phyloP scores from a whole-genome alignment of 2,113 vertebrate genomes.

The Aegithalos caudatus region DNA sequence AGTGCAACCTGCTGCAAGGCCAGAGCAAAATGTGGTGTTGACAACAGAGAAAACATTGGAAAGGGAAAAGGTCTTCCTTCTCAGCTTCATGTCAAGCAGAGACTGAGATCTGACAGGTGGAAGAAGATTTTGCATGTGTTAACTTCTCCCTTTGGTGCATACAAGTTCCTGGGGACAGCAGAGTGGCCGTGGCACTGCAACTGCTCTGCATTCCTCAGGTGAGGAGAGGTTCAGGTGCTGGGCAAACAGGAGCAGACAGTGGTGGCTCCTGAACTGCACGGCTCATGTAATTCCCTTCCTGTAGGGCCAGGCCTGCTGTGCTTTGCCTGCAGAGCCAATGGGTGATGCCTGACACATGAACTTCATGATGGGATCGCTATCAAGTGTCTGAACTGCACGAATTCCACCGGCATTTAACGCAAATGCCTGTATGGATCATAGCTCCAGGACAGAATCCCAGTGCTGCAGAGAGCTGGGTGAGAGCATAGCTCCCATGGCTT shows the following conservation, averaged over 20 bases:
- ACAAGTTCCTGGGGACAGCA: neutral
- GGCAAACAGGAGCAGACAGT: neutral
- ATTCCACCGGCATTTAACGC: neutral
- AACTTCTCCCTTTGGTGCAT: neutral
- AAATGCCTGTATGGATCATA: neutral
- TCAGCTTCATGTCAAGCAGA: neutral
- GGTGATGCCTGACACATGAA: neutral
- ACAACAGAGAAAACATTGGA: neutral
- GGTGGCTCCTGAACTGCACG: neutral
- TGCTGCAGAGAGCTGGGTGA: rapidly evolving
- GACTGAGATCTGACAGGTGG: neutral
- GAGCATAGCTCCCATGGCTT: neutral
- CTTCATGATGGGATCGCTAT: rapidly evolving
- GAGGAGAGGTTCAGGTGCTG: neutral
- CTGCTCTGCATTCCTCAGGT: neutral
- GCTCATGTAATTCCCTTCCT: neutral
- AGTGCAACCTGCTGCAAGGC: neutral
- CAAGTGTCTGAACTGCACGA: neutral
- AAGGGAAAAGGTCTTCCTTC: neutral
- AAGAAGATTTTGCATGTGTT: neutral
- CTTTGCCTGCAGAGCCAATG: neutral
- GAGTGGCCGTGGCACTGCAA: rapidly evolving
- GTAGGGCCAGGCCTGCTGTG: neutral
- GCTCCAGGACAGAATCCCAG: neutral
- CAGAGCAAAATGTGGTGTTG: neutral